Evolutionary conservation across 2,888 invertebrate genomes (phyloP), one percentile per base, ranked within the genome.

Genomic region (Mechanitis mazaeus): DNA sequence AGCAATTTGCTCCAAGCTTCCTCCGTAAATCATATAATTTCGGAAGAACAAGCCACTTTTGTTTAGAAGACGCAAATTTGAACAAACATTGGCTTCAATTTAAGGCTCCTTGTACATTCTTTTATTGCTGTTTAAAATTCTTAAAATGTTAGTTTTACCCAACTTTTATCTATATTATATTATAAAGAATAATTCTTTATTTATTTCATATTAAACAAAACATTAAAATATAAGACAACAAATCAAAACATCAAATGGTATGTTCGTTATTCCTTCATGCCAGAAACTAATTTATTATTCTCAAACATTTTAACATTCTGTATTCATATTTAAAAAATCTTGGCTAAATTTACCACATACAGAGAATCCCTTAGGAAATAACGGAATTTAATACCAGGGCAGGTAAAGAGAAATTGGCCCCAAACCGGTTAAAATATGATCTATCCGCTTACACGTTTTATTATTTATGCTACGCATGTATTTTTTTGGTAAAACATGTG

Each of bases 341-440:
- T 55, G 31, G 45, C 53, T 33, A 56, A 54, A 56, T 46, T 47
- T 46, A 50, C 45, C 58, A 35, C 54, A 57, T 50, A 58, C 53
- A 61, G 68, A 65, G 72, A 75, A 74, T 79, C 83, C 79, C 81
- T 1, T 9, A 78, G 81, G 83, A 83, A 83, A 83, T 83, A 79
- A 80, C 72, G 69, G 74, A 75, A 75, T 78, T 77, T 75, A 71
- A 74, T 72, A 67, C 73, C 72, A 59, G 60, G 38, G 50, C 31
- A 31, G 53, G 55, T 60, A 60, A 56, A 50, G 65, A 61, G 56
- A 64, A 56, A 58, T 59, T 65, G 42, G 59, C 59, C 58, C 31
- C 65, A 65, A 66, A 65, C 64, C 38, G 58, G 58, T 63, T 64
- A 64, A 64, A 67, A 61, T 63, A 59, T 64, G 54, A 64, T 56